Evolutionary conservation across 2,888 invertebrate species (phyloP), one percentile per base, ranked within the genome.

Genomic region (Drosophila trichaetosa): DNA sequence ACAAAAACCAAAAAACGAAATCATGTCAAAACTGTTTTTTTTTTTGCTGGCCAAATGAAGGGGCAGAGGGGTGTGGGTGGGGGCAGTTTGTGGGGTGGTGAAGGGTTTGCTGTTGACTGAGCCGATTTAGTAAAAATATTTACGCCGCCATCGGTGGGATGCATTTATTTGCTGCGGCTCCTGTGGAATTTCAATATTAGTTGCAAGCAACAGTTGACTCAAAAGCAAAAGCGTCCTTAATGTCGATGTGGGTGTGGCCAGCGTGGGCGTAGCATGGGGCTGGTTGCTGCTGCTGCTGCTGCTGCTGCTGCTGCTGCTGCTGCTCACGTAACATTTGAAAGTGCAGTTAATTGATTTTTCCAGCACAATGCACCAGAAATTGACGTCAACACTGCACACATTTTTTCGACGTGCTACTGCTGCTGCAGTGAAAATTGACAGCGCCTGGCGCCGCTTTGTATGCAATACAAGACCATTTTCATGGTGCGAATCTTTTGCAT

Each of bases 271-370:
- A n/a, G 21, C 34, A n/a, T 7, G 36, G 10, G 13, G 16, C 13
- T 21, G 34, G 42, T 24, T 29, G 51, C 24, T 24, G 38, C 21
- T 40, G 42, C 29, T 29, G 51, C 24, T 24, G 38, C 21, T 40
- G 42, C 29, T 29, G 42, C 24, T 24, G 42, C 11, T 36, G 48
- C 4, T 21, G 58, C 29, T 36, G 57, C 29, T 36, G 57, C 66
- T 36, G 68, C 60, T 75, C 89, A 85, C 88, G 87, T 83, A 89
- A 79, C 81, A 81, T 76, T 87, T 85, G 79, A 89, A 87, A 83
- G 89, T 87, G 81, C 74, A 75, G 86, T 87, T 89, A 89, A 89
- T 87, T 87, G 89, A 89, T 87, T 89, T 87, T 89, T 76, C 85
- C 82, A 87, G 78, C 78, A 79, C 87, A 86, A 86, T 86, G 79